Base-by-base conservation (phyloP, 2,113 vertebrate species). In the Microtus ochrogaster region DNA sequence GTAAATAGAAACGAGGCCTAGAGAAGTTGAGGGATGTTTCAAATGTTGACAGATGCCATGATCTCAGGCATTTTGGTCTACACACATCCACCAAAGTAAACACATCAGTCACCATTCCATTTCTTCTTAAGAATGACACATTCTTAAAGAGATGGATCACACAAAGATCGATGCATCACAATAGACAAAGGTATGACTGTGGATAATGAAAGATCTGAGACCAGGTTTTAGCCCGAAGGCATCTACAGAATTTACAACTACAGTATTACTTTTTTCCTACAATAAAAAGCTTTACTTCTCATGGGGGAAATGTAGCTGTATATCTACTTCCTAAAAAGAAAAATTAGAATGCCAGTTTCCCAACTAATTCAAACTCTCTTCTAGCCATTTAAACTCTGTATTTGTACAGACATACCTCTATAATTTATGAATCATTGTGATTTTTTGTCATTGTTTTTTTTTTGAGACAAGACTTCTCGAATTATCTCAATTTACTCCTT, bases 71-170 rank as follows among this genome's bases (percentile, higher is more conserved):
- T 70, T 95, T 90, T 36, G 82, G 21, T 77, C 84, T 79, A 24
- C 21, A 79, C 28, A 55, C 30, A 39, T 17, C 10, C 79, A 93
- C 68, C 63, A 96, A 96, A 97, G 93, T 61, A 94, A 95, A 97
- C 33, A 85, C 72, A 78, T 83, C 87, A 83, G 81, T 94, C 52
- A 72, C 84, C 66, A 3, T n/a, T 79, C 41, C 72, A 86, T 66
- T 65, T 70, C 77, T 88, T 90, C 81, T 79, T 72, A 90, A 95
- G 93, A 91, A 96, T 76, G 82, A 70, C 92, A 96, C 65, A 93
- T 52, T 55, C 77, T 72, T 66, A 90, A 78, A 91, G 74, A 72
- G 26, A 92, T 73, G 39, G 68, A 55, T 86, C 74, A 2, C 65
- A 92, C 41, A 83, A 93, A 93, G 82, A 5, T 73, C 79, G 28